Conservation (phyloP, 2,113 vertebrate species). For the Salvelinus alpinus region DNA sequence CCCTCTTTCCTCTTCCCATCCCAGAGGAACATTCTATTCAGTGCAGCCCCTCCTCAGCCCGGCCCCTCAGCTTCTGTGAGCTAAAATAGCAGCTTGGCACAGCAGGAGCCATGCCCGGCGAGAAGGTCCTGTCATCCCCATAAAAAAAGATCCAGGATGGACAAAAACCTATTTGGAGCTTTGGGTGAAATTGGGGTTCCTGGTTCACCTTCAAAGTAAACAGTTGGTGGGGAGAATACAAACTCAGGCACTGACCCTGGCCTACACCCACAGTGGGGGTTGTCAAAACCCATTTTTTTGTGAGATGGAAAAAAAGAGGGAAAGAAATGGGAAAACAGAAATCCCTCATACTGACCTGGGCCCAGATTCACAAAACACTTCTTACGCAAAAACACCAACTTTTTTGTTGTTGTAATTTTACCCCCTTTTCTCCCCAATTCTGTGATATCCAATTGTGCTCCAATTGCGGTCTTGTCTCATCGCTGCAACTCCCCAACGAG, state of each 20-base stretch:
- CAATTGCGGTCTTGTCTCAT: too few relatives aligned
- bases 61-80: background rate
- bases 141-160: background rate
- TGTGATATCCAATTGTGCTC: too few relatives aligned
- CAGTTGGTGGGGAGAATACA: background rate
- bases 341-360: background rate
- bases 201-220: background rate
- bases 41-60: background rate
- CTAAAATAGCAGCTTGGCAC: background rate
- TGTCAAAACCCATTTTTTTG: background rate
- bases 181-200: background rate
- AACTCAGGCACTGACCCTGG: background rate
- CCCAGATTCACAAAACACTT: too few relatives aligned
- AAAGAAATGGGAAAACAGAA: constrained; percentile 22
- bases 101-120: background rate
- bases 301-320: background rate
- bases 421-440: too few relatives aligned
- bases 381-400: too few relatives aligned
- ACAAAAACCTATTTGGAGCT: background rate
- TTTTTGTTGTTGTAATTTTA: too few relatives aligned
- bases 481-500: too few relatives aligned
- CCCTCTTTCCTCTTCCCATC: background rate
- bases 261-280: background rate
- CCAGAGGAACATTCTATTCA: background rate
- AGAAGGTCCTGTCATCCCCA: background rate